Base-by-base conservation (phyloP, 2,797 vertebrate species). In the Chaetodon trifasciatus region DNA sequence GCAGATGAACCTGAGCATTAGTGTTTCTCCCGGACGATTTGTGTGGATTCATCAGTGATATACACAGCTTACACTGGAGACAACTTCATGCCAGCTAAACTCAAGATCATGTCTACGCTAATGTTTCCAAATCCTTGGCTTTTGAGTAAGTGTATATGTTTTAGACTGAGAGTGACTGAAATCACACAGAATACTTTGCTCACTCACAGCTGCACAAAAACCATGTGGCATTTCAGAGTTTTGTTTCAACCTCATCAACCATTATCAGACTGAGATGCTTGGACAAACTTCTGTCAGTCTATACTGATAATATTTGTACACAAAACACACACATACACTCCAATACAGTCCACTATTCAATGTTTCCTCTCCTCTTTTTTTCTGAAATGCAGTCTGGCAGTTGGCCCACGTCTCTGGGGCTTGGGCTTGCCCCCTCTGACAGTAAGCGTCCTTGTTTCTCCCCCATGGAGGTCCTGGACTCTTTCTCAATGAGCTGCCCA, bases 391-490 rank as follows among this genome's bases (percentile, higher is more conserved):
- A 85, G 81, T 62, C 78, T 91, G 90, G 92, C 89, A 84, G 71
- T 32, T 23, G 68, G 75, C 87, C 90, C 71, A 74, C 17, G 23
- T 75, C 87, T 85, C 70, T 58, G 85, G 88, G 86, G 76, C 64
- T 72, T 10, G 56, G 74, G 24, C 77, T 46, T 67, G 64, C 67
- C 73, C 74, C 42, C 87, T 81, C 84, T 74, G 84, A 94, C 92
- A 94, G 90, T 92, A 53, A 84, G 84, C 9, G 47, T 68, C 89
- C 90, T 94, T 94, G 93, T 95, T 88, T 86, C 87, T 81, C 88
- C 81, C 37, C 80, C 28, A 49, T 42, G 91, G 89, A 93, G 91
- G 86, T 94, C 92, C 76, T 55, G 67, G 77, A 85, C 74, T 86
- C 74, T 79, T 62, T 77, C 76, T 87, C 79, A 81, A 71, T 60